Evolutionary conservation across 1,140 invertebrate genomes (phyloP).

Genomic region (Copidosoma floridanum): DNA sequence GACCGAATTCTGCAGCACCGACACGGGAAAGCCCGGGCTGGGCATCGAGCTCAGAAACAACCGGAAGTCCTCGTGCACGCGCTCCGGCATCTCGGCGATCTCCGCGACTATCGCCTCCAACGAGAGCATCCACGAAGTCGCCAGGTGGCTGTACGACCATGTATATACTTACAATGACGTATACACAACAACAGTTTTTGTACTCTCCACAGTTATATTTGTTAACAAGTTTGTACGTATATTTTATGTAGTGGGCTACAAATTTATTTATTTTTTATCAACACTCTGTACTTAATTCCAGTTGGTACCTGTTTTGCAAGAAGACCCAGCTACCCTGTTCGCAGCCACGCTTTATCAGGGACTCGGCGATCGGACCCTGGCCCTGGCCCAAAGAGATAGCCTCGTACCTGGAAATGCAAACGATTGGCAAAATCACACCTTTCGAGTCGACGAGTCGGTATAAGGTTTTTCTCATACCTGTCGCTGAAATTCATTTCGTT

Average conservation of each 20-base stretch:
- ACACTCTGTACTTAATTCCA: too few species aligned
- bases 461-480: too few species aligned
- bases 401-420: slow-evolving; percentile 56
- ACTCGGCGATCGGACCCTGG: slow-evolving; percentile 81
- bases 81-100: slow-evolving; percentile 63
- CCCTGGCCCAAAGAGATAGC: slow-evolving; percentile 89
- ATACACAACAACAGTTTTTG: too few species aligned
- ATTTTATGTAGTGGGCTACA: too few species aligned
- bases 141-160: slow-evolving; percentile 92
- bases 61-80: slow-evolving; percentile 71
- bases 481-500: slow-evolving; percentile 74
- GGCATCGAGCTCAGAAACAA: slow-evolving; percentile 88
- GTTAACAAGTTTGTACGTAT: too few species aligned
- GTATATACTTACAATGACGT: too few species aligned
- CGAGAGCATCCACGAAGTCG: slow-evolving; percentile 84
- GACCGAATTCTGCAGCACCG: slow-evolving; percentile 85
- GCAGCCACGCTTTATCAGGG: slow-evolving; percentile 72
- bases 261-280: too few species aligned
- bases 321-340: slow-evolving; percentile 80
- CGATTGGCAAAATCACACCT: too few species aligned
- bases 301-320: slow-evolving; percentile 84
- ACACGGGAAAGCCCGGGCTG: slow-evolving; percentile 81
- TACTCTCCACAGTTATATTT: too few species aligned
- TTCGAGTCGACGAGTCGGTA: too few species aligned
- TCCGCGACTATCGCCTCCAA: slow-evolving; percentile 71